Evolutionary conservation across 2,888 invertebrate genomes (phyloP), one percentile per base, ranked within the genome.

Genomic region (Pedicia rivosa): DNA sequence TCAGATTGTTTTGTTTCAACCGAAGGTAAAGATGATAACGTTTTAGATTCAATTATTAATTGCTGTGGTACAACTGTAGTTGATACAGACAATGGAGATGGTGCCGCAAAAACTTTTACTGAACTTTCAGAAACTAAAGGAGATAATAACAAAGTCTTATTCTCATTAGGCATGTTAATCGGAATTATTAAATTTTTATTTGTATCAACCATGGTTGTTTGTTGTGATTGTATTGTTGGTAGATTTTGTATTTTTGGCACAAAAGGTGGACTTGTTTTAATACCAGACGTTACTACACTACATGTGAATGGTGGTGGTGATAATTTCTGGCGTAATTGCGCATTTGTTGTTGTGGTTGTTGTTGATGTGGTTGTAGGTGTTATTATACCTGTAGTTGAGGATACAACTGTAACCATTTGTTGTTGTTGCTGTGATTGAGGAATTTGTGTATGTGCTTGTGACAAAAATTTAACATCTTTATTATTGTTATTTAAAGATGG

Each of bases 281-380:
- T 20, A 10, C 17, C 32, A 13, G 32, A 17, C 32, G 32, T 17
- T n/a, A n/a, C n/a, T n/a, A n/a, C n/a, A 32, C 20, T 57, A 6
- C 61, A 59, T 1, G 65, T 59, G 51, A 67, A 66, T 1, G 66
- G 66, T 4, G 66, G 64, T 1, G 41, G 38, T 6, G 65, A 56
- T 0, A 64, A 63, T 3, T 63, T 63, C 43, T 66, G 66, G 0
- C 48, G 51, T 44, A 13, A 7, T 13, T 7, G 6, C 13, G 12
- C 22, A 12, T 12, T 7, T 10, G 16, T 30, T 35, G 37, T 34
- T 44, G 4, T 51, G 51, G 12, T 51, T 47, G n/a, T 0, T 36
- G 54, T 46, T 2, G 64, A 62, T 40, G 51, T 53, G 17, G 54
- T 45, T 15, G 48, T 41, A 8, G 55, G 14, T 10, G 26, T 17